Conservation (phyloP, 30 jellyfish, hydroid and myxozoan genomes). For the Hydractinia echinata region DNA sequence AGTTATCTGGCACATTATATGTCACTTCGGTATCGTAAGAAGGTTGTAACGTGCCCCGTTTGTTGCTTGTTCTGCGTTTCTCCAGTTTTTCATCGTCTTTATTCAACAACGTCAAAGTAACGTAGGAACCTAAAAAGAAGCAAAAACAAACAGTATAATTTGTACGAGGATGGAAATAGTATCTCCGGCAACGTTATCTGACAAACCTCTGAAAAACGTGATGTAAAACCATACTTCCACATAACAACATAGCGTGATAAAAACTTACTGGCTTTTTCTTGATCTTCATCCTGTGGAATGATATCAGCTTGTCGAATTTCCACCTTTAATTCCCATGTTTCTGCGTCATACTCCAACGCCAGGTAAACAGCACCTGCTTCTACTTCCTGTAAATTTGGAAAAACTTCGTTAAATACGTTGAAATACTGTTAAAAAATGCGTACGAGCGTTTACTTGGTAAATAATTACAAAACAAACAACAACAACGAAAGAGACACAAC, state of each 20-base stretch:
- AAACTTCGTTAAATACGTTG: no score
- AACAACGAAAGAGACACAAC: not conserved
- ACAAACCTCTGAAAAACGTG: not conserved
- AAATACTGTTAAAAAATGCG: not conserved
- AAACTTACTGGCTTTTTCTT: conserved; percentile 67
- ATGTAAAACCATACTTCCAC: not conserved
- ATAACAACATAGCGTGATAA: not conserved
- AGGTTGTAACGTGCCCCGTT: conserved; percentile 71
- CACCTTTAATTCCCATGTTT: conserved; percentile 59
- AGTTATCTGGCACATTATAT: conserved; percentile 62
- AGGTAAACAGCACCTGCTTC: conserved; percentile 74
- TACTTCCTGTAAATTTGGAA: conserved; percentile 50
- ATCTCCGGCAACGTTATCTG: not conserved
- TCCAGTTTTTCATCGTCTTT: conserved; percentile 49
- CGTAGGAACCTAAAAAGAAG: conserved; percentile 63
- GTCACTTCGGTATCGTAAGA: conserved; percentile 44
- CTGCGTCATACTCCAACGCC: conserved; percentile 57
- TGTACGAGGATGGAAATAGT: not conserved
- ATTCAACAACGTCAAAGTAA: conserved; percentile 54
- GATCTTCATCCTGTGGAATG: conserved; percentile 65
- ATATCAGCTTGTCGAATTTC: conserved; percentile 77
- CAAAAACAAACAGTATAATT: not conserved
- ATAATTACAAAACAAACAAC: not conserved
- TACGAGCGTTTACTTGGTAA: not conserved
- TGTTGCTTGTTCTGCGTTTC: conserved; percentile 50